Conservation (phyloP, 1,140 invertebrate species). For the Aphelinus atriplicis region DNA sequence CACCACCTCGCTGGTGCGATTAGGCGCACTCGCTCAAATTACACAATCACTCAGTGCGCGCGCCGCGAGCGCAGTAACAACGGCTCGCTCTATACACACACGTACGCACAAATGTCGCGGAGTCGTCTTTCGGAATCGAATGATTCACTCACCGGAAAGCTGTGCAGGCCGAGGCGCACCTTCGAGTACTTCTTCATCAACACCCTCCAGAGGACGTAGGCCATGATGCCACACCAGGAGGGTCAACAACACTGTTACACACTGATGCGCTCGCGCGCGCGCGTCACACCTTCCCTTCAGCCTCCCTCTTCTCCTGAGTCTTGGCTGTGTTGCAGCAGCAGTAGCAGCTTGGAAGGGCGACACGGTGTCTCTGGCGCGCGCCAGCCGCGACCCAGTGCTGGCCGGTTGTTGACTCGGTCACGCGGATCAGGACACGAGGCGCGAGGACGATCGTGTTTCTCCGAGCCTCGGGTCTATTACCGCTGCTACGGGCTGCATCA, state of each 20-base stretch:
- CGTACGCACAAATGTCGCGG: neutral
- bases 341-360: no score
- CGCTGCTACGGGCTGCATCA: neutral
- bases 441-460: neutral
- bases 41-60: slow-evolving; percentile 1
- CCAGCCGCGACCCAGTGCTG: no score
- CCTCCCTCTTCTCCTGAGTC: neutral
- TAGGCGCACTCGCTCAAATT: no score
- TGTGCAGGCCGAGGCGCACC: slow-evolving; percentile 63
- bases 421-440: neutral
- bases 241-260: no score
- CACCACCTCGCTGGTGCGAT: no score
- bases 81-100: neutral
- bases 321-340: no score
- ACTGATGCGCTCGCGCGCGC: neutral
- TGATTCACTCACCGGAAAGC: slow-evolving; percentile 59
- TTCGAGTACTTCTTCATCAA: slow-evolving; percentile 67
- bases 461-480: no score
- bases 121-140: neutral
- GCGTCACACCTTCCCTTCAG: neutral
- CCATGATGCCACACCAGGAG: slow-evolving; percentile 53
- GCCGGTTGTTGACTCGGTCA: no score
- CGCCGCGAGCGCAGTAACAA: slow-evolving; percentile 9
- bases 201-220: slow-evolving; percentile 66
- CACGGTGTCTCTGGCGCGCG: no score